phyloP scores from a whole-genome alignment of 2,888 invertebrate genomes.

The Drosophila niveifrons region DNA sequence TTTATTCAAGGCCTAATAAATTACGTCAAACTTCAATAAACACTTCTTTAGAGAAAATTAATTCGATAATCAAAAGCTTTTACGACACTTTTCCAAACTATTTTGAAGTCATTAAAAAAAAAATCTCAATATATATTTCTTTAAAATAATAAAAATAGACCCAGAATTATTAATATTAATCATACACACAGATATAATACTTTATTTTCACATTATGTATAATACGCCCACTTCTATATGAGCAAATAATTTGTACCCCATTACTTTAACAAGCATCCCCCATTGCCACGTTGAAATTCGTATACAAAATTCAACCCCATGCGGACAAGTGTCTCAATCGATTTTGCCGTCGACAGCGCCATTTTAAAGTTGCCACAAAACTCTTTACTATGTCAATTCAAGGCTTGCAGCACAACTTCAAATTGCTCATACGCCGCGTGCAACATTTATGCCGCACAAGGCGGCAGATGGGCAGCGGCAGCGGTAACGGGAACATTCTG shows the following conservation, averaged over 20 bases:
- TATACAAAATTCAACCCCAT: background rate
- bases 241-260: background rate
- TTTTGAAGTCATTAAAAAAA: no score
- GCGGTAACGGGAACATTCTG: background rate
- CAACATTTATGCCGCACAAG: constrained; percentile 55
- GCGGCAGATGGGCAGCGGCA: constrained; percentile 24
- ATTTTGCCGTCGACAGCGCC: constrained; percentile 27
- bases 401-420: constrained; percentile 61
- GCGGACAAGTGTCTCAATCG: constrained; percentile 19
- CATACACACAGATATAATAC: no score
- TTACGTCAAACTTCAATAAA: no score
- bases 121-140: no score
- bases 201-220: background rate
- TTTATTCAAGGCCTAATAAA: no score
- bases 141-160: no score
- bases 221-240: background rate
- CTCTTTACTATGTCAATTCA: constrained; percentile 73
- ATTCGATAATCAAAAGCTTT: no score
- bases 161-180: no score
- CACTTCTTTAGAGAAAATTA: no score
- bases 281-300: background rate
- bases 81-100: no score
- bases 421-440: constrained; percentile 70
- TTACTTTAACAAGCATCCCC: constrained; percentile 14
- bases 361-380: constrained; percentile 51